Evolutionary conservation across 2,113 vertebrate species (phyloP).

Genomic region (Phylloscopus trochilus): DNA sequence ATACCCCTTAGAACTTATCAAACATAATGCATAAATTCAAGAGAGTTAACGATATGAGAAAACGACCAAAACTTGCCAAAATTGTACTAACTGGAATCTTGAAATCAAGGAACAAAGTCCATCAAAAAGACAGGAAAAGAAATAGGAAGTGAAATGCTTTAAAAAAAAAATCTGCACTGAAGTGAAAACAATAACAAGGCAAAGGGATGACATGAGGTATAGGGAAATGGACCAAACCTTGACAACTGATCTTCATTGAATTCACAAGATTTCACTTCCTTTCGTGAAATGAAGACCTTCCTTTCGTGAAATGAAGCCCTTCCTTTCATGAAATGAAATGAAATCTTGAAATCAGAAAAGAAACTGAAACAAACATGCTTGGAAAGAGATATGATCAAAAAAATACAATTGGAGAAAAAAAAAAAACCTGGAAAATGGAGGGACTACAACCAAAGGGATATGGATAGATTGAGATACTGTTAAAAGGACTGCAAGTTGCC

Average conservation of each 20-base stretch:
- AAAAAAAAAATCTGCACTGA: background rate
- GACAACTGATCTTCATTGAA: background rate
- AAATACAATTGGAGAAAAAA: background rate
- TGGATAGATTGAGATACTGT: background rate
- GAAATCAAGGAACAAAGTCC: background rate
- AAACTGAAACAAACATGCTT: background rate
- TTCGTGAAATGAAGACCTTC: background rate
- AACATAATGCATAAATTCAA: background rate
- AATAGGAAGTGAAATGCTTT: rapidly evolving
- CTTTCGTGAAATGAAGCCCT: background rate
- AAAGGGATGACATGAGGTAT: background rate
- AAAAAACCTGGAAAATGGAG: background rate
- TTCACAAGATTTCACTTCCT: background rate
- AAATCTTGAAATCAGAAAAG: background rate
- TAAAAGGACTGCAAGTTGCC: background rate
- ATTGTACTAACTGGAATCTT: background rate
- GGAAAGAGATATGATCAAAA: background rate
- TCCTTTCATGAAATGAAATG: background rate
- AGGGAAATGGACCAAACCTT: no score
- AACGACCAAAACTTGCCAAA: background rate
- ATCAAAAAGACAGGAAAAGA: rapidly evolving
- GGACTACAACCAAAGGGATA: background rate
- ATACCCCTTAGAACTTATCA: background rate
- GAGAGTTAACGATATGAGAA: background rate
- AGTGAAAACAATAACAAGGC: background rate